These are phyloP conservation scores for Tipula vernalis DNA, from an alignment of 2,888 invertebrate genomes.

Conservation along the genomic window DNA sequence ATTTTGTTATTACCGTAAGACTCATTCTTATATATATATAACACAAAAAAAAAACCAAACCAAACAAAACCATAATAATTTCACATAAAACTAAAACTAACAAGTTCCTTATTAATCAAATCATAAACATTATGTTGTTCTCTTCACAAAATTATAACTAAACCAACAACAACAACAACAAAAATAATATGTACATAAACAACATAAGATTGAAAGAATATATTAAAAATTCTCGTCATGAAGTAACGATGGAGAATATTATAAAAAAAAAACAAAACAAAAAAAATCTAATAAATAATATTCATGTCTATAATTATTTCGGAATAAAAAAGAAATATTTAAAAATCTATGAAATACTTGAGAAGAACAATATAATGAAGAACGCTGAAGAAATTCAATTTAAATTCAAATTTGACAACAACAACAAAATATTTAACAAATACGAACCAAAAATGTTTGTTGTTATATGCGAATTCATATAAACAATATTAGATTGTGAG, in stretches of 20 bases:
- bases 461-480: neutral
- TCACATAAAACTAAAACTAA: neutral
- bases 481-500: neutral
- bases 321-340: neutral
- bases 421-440: neutral
- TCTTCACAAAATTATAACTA: neutral
- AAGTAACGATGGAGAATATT: neutral
- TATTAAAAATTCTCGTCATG: neutral
- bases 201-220: neutral
- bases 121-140: neutral
- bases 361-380: neutral
- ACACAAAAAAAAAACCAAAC: neutral
- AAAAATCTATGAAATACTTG: neutral
- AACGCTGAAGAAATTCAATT: neutral
- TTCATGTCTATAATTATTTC: neutral
- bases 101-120: slow-evolving; percentile 4
- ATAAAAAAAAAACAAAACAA: neutral
- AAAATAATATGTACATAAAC: neutral
- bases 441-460: neutral
- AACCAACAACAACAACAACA: neutral
- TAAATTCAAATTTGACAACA: neutral
- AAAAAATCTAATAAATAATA: neutral
- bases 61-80: neutral
- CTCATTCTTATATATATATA: neutral
- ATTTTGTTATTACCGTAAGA: neutral